Evolutionary conservation across 2,113 vertebrate species (phyloP).

Genomic region (Scomber japonicus): DNA sequence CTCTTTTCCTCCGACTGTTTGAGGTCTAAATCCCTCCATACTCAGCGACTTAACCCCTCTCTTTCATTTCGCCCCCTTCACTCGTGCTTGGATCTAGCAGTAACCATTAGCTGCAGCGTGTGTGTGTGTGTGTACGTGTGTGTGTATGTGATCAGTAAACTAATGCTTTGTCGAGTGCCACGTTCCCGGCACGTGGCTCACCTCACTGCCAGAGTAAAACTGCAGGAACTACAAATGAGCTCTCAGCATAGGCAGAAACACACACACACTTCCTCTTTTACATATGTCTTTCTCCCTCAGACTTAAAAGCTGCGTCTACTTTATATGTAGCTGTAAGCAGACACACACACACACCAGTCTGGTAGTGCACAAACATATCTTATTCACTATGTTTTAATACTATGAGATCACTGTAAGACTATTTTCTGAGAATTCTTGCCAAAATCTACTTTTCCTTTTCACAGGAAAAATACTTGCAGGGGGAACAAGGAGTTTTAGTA

Average conservation of each 20-base stretch:
- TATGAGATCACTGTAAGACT: background rate
- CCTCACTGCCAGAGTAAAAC: conserved; percentile 64
- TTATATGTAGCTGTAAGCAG: conserved; percentile 1
- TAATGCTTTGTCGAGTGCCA: conserved; percentile 73
- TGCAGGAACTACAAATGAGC: conserved; percentile 78
- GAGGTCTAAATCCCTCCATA: conserved; percentile 85
- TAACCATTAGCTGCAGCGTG: conserved; percentile 73
- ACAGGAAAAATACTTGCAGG: no score
- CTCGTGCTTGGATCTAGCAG: conserved; percentile 74
- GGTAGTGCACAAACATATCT: background rate
- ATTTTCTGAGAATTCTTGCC: background rate
- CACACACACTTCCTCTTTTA: conserved; percentile 12
- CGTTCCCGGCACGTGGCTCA: conserved; percentile 80
- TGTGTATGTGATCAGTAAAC: conserved; percentile 81
- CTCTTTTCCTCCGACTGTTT: conserved; percentile 68
- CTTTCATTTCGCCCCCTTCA: conserved; percentile 83
- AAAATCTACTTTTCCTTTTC: background rate
- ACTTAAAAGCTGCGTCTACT: background rate
- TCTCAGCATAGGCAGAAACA: conserved; percentile 29
- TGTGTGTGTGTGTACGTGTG: conserved; percentile 67
- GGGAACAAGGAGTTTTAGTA: no score
- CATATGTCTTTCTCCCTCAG: background rate
- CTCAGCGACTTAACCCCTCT: conserved; percentile 85
- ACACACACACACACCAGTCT: no score
- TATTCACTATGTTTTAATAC: background rate